Percentiles rank a stretch among this genome's conserved stretches.
phyloP scores from a whole-genome alignment of 2,113 vertebrate species.

The Corythoichthys intestinalis region DNA sequence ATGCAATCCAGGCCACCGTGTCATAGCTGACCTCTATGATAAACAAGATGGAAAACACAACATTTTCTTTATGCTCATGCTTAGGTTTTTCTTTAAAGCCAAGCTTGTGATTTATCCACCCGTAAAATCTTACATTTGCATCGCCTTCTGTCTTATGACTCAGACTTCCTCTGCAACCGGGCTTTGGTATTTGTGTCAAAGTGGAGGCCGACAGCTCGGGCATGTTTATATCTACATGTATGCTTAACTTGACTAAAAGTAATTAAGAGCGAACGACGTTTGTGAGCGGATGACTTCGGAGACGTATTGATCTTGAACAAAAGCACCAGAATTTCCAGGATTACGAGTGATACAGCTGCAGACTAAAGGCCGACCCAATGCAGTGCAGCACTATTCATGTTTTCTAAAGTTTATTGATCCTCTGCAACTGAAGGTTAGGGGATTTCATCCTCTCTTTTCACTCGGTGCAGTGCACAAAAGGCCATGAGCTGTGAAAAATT shows the following conservation, averaged over 20 bases:
- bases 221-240: slow-evolving; percentile 33
- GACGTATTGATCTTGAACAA: slow-evolving; percentile 1
- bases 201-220: slow-evolving; percentile 28
- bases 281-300: background rate
- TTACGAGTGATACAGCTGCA: background rate
- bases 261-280: background rate
- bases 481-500: slow-evolving; percentile 4
- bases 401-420: slow-evolving; percentile 1
- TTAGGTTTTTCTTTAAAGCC: background rate
- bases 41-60: background rate
- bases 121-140: background rate
- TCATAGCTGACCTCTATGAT: background rate
- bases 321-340: background rate
- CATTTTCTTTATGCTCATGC: background rate
- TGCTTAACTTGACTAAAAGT: slow-evolving; percentile 28
- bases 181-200: slow-evolving; percentile 40
- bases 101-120: background rate
- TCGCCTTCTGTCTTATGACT: background rate
- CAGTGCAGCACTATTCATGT: background rate
- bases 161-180: background rate
- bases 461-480: background rate
- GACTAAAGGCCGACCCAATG: background rate
- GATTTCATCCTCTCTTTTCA: background rate
- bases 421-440: background rate
- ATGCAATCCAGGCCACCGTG: background rate